phyloP scores from a whole-genome alignment of 2,113 vertebrate genomes.

The Syrmaticus mikado region DNA sequence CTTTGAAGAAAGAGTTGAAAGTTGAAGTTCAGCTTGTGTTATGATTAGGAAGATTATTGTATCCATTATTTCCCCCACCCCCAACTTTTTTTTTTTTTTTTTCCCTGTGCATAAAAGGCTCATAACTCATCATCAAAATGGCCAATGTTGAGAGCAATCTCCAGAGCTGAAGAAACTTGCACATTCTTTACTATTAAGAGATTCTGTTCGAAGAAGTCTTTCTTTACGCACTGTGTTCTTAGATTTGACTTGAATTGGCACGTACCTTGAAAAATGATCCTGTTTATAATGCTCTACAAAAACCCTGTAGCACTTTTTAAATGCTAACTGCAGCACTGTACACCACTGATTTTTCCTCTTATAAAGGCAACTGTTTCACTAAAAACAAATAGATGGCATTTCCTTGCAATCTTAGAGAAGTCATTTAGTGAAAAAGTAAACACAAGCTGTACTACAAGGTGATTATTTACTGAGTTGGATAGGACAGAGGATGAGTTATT shows the following conservation, averaged over 20 bases:
- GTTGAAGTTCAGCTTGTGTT: conserved; percentile 63
- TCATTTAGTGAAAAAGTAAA: conserved; percentile 36
- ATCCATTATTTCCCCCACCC: conserved; percentile 26
- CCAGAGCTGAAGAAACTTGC: conserved; percentile 26
- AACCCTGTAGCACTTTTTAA: not conserved
- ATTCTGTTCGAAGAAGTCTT: not conserved
- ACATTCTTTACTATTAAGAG: not conserved
- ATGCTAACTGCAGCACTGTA: not conserved
- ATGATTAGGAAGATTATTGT: conserved; percentile 28
- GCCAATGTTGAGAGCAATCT: not conserved
- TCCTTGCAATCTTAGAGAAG: not conserved
- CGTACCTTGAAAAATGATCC: not conserved
- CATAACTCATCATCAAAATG: conserved; percentile 44
- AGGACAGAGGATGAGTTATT: not conserved
- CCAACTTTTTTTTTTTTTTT: not conserved
- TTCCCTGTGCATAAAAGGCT: not conserved
- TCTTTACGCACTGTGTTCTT: not conserved
- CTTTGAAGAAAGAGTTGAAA: conserved; percentile 49
- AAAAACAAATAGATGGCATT: not conserved
- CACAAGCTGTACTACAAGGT: not conserved
- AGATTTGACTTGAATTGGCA: conserved; percentile 8
- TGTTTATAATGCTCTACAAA: not conserved
- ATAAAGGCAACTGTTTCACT: not conserved
- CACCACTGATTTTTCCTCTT: not conserved
- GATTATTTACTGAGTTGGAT: not conserved